phyloP scores from a whole-genome alignment of 2,888 invertebrate genomes.

The Epistrophe grossulariae region DNA sequence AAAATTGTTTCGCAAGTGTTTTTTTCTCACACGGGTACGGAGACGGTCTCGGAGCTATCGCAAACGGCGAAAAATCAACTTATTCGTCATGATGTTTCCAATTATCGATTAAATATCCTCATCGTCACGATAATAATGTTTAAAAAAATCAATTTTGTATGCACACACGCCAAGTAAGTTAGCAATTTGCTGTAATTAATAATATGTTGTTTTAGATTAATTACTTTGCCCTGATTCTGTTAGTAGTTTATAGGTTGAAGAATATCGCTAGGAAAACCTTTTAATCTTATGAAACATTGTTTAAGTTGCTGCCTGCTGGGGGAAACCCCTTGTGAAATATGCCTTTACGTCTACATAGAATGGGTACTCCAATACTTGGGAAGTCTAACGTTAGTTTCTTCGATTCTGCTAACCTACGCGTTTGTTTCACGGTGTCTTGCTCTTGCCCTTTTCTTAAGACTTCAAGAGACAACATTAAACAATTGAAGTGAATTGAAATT shows the following conservation, averaged over 20 bases:
- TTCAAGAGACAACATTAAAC: neutral
- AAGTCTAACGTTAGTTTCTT: neutral
- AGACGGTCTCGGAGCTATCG: neutral
- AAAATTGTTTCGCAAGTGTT: slow-evolving; percentile 69
- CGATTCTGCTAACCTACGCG: neutral
- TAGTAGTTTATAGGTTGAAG: neutral
- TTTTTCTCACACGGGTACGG: slow-evolving; percentile 13
- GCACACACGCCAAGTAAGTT: slow-evolving; percentile 58
- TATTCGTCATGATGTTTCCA: slow-evolving; percentile 51
- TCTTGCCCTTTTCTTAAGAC: slow-evolving; percentile 28
- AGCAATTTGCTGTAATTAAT: slow-evolving; percentile 34
- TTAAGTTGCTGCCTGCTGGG: neutral
- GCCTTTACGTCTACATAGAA: neutral
- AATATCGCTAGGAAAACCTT: neutral
- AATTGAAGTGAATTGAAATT: slow-evolving; percentile 28
- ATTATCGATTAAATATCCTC: slow-evolving; percentile 73
- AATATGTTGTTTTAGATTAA: slow-evolving; percentile 25
- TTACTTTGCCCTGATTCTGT: slow-evolving; percentile 14
- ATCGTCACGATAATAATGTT: slow-evolving; percentile 63
- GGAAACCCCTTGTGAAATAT: slow-evolving; percentile 5
- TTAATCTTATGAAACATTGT: slow-evolving; percentile 20
- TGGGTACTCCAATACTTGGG: neutral
- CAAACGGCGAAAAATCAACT: slow-evolving; percentile 15
- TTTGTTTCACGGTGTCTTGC: slow-evolving; percentile 9
- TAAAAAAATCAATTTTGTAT: slow-evolving; percentile 69